These are phyloP conservation scores for Eciton burchellii DNA, from an alignment of 1,140 invertebrate genomes.

Conservation along the genomic window DNA sequence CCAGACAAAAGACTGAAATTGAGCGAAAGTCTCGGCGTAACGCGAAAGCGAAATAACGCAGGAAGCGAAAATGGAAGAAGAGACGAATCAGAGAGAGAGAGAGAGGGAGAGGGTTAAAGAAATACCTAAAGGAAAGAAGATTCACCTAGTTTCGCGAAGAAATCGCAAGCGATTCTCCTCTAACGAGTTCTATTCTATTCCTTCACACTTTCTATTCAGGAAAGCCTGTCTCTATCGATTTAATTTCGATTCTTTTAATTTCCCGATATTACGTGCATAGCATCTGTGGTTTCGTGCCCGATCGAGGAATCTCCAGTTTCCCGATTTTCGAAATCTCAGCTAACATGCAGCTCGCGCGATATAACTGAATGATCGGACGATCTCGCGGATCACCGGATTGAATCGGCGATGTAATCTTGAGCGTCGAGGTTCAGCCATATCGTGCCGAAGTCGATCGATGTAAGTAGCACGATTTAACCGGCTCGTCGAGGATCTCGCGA, in stretches of 20 bases:
- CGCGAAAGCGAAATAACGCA: not conserved
- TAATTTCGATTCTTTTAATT: constrained; percentile 6
- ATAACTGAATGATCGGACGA: not conserved
- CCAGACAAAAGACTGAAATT: constrained; percentile 24
- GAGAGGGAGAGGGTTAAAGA: not conserved
- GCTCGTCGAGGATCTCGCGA: constrained; percentile 13
- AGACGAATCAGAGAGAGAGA: not conserved
- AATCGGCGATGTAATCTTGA: constrained; percentile 20
- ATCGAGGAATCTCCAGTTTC: not conserved
- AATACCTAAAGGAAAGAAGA: not conserved
- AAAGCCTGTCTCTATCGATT: not conserved
- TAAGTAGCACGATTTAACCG: constrained; percentile 45
- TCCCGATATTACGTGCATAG: not conserved
- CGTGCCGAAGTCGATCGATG: constrained; percentile 20
- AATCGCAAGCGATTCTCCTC: not conserved
- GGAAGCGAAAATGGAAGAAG: not conserved
- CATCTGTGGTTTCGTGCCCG: not conserved
- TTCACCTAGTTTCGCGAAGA: not conserved
- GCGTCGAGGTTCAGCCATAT: constrained; percentile 6
- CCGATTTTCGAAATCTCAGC: not conserved
- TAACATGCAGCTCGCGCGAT: not conserved
- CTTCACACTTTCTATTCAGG: not conserved
- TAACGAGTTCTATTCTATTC: not conserved
- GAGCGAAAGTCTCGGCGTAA: not conserved
- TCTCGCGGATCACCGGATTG: constrained; percentile 1